Conservation (phyloP, 2,797 vertebrate genomes). For the Halcyon chelicuti region DNA sequence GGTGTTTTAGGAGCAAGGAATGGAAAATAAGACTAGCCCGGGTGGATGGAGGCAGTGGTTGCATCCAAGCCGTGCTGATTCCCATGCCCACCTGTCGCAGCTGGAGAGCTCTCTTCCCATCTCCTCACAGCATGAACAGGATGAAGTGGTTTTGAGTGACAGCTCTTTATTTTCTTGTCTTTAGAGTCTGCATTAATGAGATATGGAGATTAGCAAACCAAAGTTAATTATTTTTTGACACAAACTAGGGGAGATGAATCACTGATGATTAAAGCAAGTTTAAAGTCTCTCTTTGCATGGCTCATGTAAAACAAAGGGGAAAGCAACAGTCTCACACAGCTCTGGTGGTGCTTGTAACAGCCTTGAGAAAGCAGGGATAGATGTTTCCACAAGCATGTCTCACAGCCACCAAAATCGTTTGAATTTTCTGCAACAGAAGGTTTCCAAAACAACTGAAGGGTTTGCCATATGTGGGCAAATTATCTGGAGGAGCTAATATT, state of each 20-base stretch:
- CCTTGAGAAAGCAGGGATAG: not conserved
- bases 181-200: constrained; percentile 28
- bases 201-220: constrained; percentile 37
- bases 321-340: not conserved
- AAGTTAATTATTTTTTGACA: constrained; percentile 50
- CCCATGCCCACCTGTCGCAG: no score
- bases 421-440: not conserved
- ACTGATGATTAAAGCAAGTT: constrained; percentile 32
- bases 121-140: not conserved
- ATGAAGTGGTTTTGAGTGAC: not conserved
- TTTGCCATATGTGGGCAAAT: not conserved
- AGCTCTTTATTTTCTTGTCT: constrained; percentile 11
- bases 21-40: not conserved
- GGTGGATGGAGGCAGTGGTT: not conserved
- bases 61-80: not conserved
- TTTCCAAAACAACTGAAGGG: not conserved
- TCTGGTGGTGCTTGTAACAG: not conserved
- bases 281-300: not conserved
- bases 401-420: not conserved
- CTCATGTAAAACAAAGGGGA: not conserved
- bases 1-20: not conserved
- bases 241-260: constrained; percentile 34
- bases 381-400: not conserved
- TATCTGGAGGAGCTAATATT: not conserved
- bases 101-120: not conserved